Percentiles rank a stretch among this genome's conserved stretches.
Conservation (phyloP, 2,888 invertebrate genomes). For the Lycophotia porphyrea region DNA sequence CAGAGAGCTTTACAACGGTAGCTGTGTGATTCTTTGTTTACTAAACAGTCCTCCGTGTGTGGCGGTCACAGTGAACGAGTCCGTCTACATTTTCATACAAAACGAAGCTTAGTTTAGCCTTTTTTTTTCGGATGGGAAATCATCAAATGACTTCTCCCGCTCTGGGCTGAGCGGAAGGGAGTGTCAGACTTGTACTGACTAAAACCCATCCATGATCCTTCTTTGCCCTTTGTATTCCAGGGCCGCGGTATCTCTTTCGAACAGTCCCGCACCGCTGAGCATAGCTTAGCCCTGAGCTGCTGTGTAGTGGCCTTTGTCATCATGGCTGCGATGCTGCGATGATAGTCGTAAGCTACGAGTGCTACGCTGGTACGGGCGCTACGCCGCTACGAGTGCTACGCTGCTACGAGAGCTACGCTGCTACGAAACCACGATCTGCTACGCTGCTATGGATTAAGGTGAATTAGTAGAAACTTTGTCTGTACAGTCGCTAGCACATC, state of each 20-base stretch:
- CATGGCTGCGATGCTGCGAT: not conserved
- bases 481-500: not conserved
- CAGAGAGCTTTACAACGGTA: not conserved
- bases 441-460: not conserved
- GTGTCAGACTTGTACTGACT: too few relatives aligned
- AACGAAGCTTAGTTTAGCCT: not conserved
- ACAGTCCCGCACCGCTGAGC: too few relatives aligned
- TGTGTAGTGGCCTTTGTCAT: not conserved
- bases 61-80: not conserved
- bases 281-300: too few relatives aligned
- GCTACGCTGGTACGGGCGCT: too few relatives aligned
- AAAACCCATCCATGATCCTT: too few relatives aligned
- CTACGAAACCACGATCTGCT: not conserved
- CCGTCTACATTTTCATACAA: not conserved
- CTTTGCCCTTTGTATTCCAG: too few relatives aligned
- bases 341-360: constrained; percentile 2
- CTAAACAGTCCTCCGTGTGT: too few relatives aligned
- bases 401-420: constrained; percentile 8
- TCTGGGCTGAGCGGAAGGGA: too few relatives aligned
- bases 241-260: too few relatives aligned
- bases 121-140: too few relatives aligned
- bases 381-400: constrained; percentile 11
- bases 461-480: not conserved
- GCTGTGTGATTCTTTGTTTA: not conserved
- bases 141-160: too few relatives aligned